A percentile compares a stretch with the other conserved stretches of the same genome.
phyloP scores from a whole-genome alignment of 2,888 invertebrate species.

The Caenorhabditis uteleia region DNA sequence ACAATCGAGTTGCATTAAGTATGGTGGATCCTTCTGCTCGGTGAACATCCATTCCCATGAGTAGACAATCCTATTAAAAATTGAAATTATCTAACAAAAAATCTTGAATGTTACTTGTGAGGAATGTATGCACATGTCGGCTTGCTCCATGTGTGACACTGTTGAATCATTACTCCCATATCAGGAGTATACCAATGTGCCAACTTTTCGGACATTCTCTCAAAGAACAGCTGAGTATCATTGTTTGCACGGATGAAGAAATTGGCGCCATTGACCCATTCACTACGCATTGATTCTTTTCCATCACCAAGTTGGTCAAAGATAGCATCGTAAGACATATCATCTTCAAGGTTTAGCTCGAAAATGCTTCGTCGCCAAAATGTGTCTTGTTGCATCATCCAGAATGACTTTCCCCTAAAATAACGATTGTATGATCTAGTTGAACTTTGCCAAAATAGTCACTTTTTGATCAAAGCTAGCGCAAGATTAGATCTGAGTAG shows the following conservation, averaged over 20 bases:
- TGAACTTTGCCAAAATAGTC: neutral
- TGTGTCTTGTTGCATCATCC: conserved; percentile 69
- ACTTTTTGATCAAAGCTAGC: conserved; percentile 56
- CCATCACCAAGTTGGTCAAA: conserved; percentile 67
- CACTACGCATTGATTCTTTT: conserved; percentile 59
- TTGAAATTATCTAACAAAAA: neutral
- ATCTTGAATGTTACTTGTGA: conserved; percentile 68
- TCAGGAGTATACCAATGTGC: conserved; percentile 68
- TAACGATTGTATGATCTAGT: neutral
- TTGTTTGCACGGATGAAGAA: conserved; percentile 68
- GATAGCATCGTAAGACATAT: conserved; percentile 61
- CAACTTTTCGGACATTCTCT: conserved; percentile 62
- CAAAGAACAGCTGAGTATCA: conserved; percentile 65
- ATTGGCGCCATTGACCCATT: conserved; percentile 69
- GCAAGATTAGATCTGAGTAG: conserved; percentile 66
- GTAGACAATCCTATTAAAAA: conserved; percentile 64
- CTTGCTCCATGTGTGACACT: conserved; percentile 66
- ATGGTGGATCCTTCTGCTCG: conserved; percentile 64
- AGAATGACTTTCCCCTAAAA: conserved; percentile 64
- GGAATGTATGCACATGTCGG: conserved; percentile 65
- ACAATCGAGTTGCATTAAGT: conserved; percentile 68
- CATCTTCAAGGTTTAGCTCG: conserved; percentile 63
- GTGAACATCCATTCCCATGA: conserved; percentile 70
- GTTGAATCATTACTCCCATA: conserved; percentile 69
- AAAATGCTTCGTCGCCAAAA: conserved; percentile 62